A percentile compares a stretch with the other conserved stretches of the same genome.
Evolutionary conservation across 2,113 vertebrate species (phyloP).

Genomic region (Xiphorhynchus elegans): DNA sequence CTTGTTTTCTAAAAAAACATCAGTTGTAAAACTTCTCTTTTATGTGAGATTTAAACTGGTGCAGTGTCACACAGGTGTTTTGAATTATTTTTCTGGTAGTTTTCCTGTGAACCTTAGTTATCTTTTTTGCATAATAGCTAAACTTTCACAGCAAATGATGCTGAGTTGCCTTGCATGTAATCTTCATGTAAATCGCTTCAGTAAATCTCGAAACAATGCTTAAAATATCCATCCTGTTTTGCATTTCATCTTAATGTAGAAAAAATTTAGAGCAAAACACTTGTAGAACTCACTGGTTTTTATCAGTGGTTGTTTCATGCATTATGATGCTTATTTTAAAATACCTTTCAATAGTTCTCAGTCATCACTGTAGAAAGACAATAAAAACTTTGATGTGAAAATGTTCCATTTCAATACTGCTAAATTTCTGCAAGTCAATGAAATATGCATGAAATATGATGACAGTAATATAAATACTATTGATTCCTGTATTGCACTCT

Average conservation of each 20-base stretch:
- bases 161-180: background rate
- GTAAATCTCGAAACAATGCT: background rate
- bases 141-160: background rate
- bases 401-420: background rate
- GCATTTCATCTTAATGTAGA: background rate
- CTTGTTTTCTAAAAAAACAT: background rate
- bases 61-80: background rate
- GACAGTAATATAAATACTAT: background rate
- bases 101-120: background rate
- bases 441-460: background rate
- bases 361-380: background rate
- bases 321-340: background rate
- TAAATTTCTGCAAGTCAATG: background rate
- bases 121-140: background rate
- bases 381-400: background rate
- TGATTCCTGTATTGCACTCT: background rate
- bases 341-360: background rate
- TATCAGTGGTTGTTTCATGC: background rate
- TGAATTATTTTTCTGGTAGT: background rate
- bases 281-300: fast-evolving
- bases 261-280: background rate
- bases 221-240: background rate
- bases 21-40: background rate
- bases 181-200: background rate
- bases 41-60: background rate